Evolutionary conservation across 2,888 invertebrate species (phyloP), one percentile per base, ranked within the genome.

Genomic region (Drosophila setosimentum): DNA sequence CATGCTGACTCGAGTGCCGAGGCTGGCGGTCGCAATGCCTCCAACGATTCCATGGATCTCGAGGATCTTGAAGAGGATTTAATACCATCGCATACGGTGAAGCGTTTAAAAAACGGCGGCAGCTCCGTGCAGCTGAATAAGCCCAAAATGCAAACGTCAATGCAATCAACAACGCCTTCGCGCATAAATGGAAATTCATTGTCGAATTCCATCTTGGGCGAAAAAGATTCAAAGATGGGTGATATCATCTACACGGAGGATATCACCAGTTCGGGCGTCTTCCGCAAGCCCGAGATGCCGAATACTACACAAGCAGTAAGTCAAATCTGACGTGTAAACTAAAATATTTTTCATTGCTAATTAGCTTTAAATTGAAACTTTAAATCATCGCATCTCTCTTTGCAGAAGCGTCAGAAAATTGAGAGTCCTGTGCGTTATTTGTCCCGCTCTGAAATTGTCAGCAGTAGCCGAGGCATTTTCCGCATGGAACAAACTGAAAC

Each of bases 61-160:
- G 94, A 95, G 94, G 93, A 94, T 94, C 84, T 94, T 93, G 82
- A 95, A 94, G 93, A 94, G 92, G 82, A 93, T 67, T 69, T 92
- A 94, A 95, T 84, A 90, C 94, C 76, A 76, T 92, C 69, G 91
- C 95, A 85, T 94, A 95, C 83, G 91, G 94, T 80, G 93, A 95
- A 84, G 93, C 94, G 91, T 91, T 87, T 93, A 86, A 93, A 91
- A 79, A 92, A 93, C 78, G 92, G 93, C 59, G 92, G 82, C 65
- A 91, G 89, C 35, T 83, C 84, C 58, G 86, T 84, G 93, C 91
- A 82, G 87, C 65, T 91, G 90, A 78, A 80, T 67, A 89, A 85
- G 65, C 82, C 84, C 35, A 74, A 86, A 68, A 58, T 73, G 11
- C 82, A 78, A 66, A 18, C 72, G 18, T 42, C 71, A 65, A 45